Evolutionary conservation across 2,113 vertebrate genomes (phyloP).

Genomic region (Calyptommatus sinebrachiatus): DNA sequence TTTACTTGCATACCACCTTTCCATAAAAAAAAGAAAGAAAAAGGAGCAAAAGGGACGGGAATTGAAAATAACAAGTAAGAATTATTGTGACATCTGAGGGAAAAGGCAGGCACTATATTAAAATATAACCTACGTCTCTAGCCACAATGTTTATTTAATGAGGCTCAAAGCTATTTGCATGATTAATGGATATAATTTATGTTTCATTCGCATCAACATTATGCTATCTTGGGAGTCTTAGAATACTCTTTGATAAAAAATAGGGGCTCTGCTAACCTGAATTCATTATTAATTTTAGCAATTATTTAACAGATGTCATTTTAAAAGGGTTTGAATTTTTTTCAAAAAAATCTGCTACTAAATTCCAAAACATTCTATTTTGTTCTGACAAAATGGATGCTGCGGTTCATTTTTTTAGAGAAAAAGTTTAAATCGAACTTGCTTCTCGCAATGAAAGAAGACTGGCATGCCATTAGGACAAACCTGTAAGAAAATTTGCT

Average conservation of each 20-base stretch:
- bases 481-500: not conserved
- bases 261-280: not conserved
- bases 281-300: constrained; percentile 27
- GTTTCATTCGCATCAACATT: constrained; percentile 1
- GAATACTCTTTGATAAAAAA: constrained; percentile 6
- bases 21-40: too few species aligned
- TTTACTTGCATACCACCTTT: too few species aligned
- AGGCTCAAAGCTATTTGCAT: constrained; percentile 9
- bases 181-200: not conserved
- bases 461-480: not conserved
- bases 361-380: not conserved
- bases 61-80: not conserved
- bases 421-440: not conserved
- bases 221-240: not conserved
- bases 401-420: not conserved
- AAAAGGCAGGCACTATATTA: constrained; percentile 6
- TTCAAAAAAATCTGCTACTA: not conserved
- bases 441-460: not conserved
- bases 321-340: not conserved
- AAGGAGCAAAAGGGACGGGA: not conserved
- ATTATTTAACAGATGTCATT: constrained; percentile 20
- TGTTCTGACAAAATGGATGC: not conserved
- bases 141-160: constrained; percentile 28
- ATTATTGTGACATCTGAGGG: not conserved
- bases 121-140: constrained; percentile 7